Conservation (phyloP, 2,888 invertebrate species). For the Atherix ibis region DNA sequence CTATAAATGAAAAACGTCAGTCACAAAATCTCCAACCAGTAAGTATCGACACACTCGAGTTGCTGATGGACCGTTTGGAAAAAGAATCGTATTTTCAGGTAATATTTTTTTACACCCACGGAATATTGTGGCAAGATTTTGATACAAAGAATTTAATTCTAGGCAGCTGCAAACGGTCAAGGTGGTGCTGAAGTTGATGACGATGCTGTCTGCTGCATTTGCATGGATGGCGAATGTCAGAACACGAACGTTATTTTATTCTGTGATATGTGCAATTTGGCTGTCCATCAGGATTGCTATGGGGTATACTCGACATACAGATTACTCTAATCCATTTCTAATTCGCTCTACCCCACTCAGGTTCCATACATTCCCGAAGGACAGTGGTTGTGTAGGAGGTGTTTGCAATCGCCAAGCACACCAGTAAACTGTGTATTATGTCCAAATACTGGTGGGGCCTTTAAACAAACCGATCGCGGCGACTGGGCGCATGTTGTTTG, state of each 20-base stretch:
- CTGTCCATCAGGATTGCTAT: conserved; percentile 98
- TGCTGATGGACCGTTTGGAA: conserved; percentile 94
- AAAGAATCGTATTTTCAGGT: conserved; percentile 94
- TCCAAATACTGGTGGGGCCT: conserved; percentile 95
- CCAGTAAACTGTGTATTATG: conserved; percentile 96
- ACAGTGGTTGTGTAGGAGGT: conserved; percentile 93
- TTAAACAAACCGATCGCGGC: conserved; percentile 90
- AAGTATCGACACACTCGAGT: conserved; percentile 78
- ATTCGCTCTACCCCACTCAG: too few species aligned
- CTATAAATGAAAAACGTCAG: conserved; percentile 71
- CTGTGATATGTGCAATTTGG: conserved; percentile 99
- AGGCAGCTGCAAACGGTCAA: conserved; percentile 53
- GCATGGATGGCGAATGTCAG: conserved; percentile 97
- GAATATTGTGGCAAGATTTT: conserved; percentile 6
- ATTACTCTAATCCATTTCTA: too few species aligned
- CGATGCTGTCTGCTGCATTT: conserved; percentile 97
- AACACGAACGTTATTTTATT: conserved; percentile 97
- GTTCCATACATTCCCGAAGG: conserved; percentile 91
- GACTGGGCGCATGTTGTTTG: conserved; percentile 99
- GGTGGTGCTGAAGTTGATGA: conserved; percentile 77
- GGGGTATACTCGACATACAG: too few species aligned
- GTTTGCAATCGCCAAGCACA: conserved; percentile 88
- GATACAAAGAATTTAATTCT: conserved; percentile 8
- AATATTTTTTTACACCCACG: conserved; percentile 8
- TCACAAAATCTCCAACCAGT: conserved; percentile 56